Conservation (phyloP, 2,797 vertebrate genomes). For the Tokudaia muenninki region DNA sequence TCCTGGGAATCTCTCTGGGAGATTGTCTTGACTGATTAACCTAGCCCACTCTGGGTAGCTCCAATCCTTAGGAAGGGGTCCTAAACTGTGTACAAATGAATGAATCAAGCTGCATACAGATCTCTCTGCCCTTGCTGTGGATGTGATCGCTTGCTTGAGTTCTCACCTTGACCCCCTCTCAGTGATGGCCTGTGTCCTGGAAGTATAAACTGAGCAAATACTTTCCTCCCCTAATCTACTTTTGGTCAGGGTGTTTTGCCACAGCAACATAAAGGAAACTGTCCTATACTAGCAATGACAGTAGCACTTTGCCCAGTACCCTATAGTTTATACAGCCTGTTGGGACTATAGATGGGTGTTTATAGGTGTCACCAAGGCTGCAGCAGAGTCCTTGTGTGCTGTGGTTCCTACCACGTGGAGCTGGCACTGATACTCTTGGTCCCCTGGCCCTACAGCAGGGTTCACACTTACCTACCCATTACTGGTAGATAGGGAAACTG, state of each 20-base stretch:
- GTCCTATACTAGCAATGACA: neutral
- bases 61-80: neutral
- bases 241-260: neutral
- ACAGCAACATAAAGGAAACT: neutral
- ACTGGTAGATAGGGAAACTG: neutral
- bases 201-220: neutral
- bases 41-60: neutral
- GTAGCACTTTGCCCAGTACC: accelerated
- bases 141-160: neutral
- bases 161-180: neutral
- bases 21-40: neutral
- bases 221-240: neutral
- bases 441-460: neutral
- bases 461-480: neutral
- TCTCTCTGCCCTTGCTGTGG: neutral
- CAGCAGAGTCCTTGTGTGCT: neutral
- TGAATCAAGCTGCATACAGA: neutral
- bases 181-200: neutral
- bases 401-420: accelerated
- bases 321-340: accelerated
- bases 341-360: accelerated
- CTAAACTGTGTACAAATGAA: neutral
- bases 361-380: neutral
- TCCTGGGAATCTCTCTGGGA: neutral
- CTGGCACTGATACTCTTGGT: accelerated